Conservation (phyloP, 2,113 vertebrate genomes). For the Carassius gibelio region DNA sequence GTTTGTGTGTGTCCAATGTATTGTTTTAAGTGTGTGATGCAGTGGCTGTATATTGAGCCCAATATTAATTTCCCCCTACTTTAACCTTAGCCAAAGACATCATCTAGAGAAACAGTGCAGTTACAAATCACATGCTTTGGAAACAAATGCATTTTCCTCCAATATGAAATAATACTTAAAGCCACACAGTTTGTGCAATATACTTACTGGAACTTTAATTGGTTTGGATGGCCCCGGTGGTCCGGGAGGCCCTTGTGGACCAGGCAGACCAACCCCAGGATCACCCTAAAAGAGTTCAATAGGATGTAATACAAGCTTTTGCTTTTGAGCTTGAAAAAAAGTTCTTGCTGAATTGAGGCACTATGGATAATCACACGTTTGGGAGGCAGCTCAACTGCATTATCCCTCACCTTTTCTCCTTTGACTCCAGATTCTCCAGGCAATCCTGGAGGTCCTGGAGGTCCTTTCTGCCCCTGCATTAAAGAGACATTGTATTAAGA, state of each 20-base stretch:
- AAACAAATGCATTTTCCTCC: neutral
- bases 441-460: slow-evolving; percentile 69
- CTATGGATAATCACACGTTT: neutral
- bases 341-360: neutral
- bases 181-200: neutral
- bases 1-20: no score
- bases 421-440: slow-evolving; percentile 74
- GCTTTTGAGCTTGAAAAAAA: neutral
- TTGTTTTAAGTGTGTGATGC: no score
- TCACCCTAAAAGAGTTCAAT: slow-evolving; percentile 70
- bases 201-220: slow-evolving; percentile 51
- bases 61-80: no score
- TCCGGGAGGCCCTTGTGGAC: slow-evolving; percentile 74
- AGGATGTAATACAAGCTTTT: neutral
- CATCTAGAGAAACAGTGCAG: neutral
- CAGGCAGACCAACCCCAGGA: slow-evolving; percentile 70
- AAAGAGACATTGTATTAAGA: slow-evolving; percentile 21
- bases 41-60: no score
- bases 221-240: slow-evolving; percentile 68
- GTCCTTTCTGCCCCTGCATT: slow-evolving; percentile 73
- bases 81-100: no score
- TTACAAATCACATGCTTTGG: slow-evolving; percentile 13
- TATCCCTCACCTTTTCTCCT: slow-evolving; percentile 79
- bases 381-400: neutral
- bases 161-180: neutral